phyloP scores from a whole-genome alignment of 2,113 vertebrate species.

The Australoheros scitulus region DNA sequence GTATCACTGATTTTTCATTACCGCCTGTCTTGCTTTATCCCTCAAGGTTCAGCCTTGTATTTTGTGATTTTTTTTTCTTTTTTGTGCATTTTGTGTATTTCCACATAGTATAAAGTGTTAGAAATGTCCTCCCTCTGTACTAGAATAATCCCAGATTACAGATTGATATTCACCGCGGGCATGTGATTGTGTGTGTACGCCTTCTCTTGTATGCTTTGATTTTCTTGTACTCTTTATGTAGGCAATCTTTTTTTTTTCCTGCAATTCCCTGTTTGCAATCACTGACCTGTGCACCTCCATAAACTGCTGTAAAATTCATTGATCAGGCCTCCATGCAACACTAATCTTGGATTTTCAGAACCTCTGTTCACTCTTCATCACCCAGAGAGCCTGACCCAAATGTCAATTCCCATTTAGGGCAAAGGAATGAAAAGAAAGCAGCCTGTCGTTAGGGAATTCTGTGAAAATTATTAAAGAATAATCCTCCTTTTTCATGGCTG shows the following conservation, averaged over 20 bases:
- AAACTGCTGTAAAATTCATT: constrained; percentile 58
- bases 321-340: constrained; percentile 39
- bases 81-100: constrained; percentile 37
- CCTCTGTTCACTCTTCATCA: constrained; percentile 33
- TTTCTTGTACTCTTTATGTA: constrained; percentile 32
- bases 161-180: constrained; percentile 31
- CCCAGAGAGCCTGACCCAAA: constrained; percentile 45
- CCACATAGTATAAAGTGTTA: constrained; percentile 27
- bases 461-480: constrained; percentile 34
- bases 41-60: constrained; percentile 49
- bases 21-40: constrained; percentile 50
- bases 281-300: constrained; percentile 38
- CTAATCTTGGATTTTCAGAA: constrained; percentile 49
- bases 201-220: constrained; percentile 9
- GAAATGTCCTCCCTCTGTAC: constrained; percentile 38
- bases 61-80: constrained; percentile 18
- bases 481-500: neutral
- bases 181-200: neutral
- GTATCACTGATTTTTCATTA: constrained; percentile 62
- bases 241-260: constrained; percentile 44
- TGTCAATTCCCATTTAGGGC: constrained; percentile 47
- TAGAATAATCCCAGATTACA: constrained; percentile 77
- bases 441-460: constrained; percentile 2
- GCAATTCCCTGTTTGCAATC: constrained; percentile 50
- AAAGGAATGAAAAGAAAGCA: constrained; percentile 17